These are phyloP conservation scores for Volucella zonaria DNA, from an alignment of 2,888 invertebrate species.

Conservation along the genomic window DNA sequence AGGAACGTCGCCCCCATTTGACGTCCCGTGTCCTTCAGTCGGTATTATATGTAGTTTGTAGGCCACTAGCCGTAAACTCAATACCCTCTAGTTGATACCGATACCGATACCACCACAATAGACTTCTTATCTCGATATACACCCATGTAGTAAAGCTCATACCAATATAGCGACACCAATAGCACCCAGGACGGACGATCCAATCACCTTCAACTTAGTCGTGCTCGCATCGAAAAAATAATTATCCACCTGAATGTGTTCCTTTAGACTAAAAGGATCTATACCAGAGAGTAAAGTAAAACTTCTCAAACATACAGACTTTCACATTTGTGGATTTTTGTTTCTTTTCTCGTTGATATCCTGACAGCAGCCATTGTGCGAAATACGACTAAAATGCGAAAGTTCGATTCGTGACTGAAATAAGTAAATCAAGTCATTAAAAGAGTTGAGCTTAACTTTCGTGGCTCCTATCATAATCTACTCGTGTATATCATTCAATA, in stretches of 20 bases:
- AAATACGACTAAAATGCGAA: constrained; percentile 57
- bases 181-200: neutral
- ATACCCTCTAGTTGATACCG: constrained; percentile 1
- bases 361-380: constrained; percentile 26
- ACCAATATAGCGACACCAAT: neutral
- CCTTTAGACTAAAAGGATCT: neutral
- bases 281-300: neutral
- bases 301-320: constrained; percentile 1
- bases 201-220: constrained; percentile 23
- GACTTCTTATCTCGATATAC: constrained; percentile 29
- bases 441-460: constrained; percentile 55
- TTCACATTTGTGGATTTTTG: neutral
- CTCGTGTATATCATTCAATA: constrained; percentile 60
- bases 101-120: constrained; percentile 5
- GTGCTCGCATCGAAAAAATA: constrained; percentile 41
- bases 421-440: constrained; percentile 74
- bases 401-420: constrained; percentile 74
- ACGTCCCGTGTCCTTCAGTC: constrained; percentile 8
- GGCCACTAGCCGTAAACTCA: neutral
- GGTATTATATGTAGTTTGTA: constrained; percentile 9
- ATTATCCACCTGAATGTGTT: constrained; percentile 51
- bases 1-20: neutral
- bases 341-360: neutral
- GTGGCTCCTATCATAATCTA: constrained; percentile 60
- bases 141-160: constrained; percentile 18